Base-by-base conservation (phyloP, 2,797 vertebrate species). In the Microctenopoma stevenorrisi region DNA sequence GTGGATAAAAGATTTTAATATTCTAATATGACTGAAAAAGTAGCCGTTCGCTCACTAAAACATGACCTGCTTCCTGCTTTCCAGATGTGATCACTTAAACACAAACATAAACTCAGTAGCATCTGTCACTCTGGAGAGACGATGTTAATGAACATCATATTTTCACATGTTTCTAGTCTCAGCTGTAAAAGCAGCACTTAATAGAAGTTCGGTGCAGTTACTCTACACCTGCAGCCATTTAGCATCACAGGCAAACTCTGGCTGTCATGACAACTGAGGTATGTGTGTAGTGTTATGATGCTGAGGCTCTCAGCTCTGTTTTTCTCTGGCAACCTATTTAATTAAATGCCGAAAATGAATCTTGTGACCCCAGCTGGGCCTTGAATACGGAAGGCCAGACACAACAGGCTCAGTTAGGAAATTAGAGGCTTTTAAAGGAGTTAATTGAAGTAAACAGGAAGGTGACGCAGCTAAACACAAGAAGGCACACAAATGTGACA, bases 181-280 rank as follows among this genome's bases (percentile, higher is more conserved):
- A 7, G 26, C 63, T 79, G 78, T 76, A 14, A 52, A 42, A 73
- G 48, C 16, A 4, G 35, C 49, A 16, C 50, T 78, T 37, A 49
- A 64, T 61, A 70, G 57, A 30, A 37, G 56, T 55, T 35, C 0
- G n/a, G 43, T 70, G 81, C 81, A 46, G 15, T 74, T 77, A n/a
- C 46, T 88, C 85, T 62, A 85, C 84, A 89, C 86, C 86, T 89
- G 86, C 76, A 72, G 72, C 54, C 35, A 26, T 86, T 84, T 70
- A 80, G 76, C 69, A 53, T 74, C 60, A 51, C 69, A 42, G 12
- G 48, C 56, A 86, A 86, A 86, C 83, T 80, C 71, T 0, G 10
- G 88, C 68, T 86, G 88, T 59, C 88, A 88, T 83, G 74, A 82
- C 72, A 88, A 90, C 90, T 58, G 78, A 74, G 64, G 76, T 82